Evolutionary conservation across 2,113 vertebrate species (phyloP).

Genomic region (Callipepla squamata): DNA sequence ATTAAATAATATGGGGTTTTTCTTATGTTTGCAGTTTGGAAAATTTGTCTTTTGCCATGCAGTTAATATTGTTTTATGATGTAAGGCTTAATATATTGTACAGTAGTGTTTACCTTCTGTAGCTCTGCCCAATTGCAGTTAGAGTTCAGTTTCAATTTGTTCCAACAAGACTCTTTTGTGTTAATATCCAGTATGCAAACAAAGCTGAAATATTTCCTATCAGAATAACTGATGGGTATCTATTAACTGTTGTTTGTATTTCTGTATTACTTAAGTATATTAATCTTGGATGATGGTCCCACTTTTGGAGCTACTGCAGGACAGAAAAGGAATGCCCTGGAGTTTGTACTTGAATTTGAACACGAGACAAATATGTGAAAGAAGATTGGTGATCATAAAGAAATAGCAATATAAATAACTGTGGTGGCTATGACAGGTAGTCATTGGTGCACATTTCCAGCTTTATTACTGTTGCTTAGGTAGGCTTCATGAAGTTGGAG

Average conservation of each 20-base stretch:
- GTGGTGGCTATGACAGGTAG: neutral
- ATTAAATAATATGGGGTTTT: neutral
- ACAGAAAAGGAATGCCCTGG: accelerated
- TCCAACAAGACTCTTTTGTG: neutral
- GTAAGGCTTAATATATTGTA: neutral
- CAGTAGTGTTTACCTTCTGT: neutral
- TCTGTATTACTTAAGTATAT: neutral
- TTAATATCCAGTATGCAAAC: neutral
- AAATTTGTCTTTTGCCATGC: neutral
- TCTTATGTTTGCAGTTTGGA: neutral
- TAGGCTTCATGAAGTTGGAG: neutral
- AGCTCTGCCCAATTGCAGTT: neutral
- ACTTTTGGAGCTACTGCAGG: neutral
- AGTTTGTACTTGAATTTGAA: neutral
- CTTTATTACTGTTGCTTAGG: neutral
- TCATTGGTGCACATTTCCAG: neutral
- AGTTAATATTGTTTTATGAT: neutral
- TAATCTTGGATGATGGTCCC: neutral
- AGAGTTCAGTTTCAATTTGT: neutral
- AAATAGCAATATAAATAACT: neutral
- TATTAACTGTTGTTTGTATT: neutral
- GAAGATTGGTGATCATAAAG: neutral
- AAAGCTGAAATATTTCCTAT: neutral
- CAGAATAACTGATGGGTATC: neutral
- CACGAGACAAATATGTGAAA: neutral